Evolutionary conservation across 2,888 invertebrate species (phyloP), one percentile per base, ranked within the genome.

Genomic region (Lordiphosa andalusiaca): DNA sequence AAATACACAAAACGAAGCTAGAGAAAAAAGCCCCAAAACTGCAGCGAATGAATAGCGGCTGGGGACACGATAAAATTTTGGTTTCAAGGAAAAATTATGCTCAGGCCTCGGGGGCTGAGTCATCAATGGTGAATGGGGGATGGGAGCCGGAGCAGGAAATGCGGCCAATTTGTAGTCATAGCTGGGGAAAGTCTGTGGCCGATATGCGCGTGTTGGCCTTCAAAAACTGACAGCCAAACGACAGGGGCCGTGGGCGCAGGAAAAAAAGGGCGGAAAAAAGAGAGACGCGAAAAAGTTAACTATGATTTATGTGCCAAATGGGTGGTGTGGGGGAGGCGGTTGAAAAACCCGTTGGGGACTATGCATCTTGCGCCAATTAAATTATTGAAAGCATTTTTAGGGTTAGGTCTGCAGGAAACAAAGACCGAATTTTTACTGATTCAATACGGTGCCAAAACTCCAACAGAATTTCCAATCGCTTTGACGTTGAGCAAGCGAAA

Each of bases 111-210:
- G 67, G 36, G 60, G 40, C 19, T 62, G 50, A 63, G 62, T 63
- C 62, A 62, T 55, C 55, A 38, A 36, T 48, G 37, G 62, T 23
- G 16, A 16, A 16, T 16, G 16, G 2, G 2, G 19, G 30, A 41
- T 35, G 37, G 49, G 63, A 55, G 63, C 63, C 55, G 40, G 63
- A n/a, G 56, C 46, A 54, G 64, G 68, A 72, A 75, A 78, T 78
- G 78, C 78, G 56, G 64, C 73, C 77, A 82, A 78, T 78, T 78
- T 82, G 77, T 77, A 71, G 78, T 58, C 61, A 67, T 62, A 58
- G 60, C 62, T 54, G 42, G 25, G 42, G 42, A 30, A 42, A 42
- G 30, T 44, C 41, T 67, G 56, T 55, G 70, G 70, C 61, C 74
- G 71, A 69, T 73, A 67, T 12, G 70, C 65, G 65, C 68, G 56